Conservation (phyloP, 2,888 invertebrate genomes). For the Bhutanitis thaidina region DNA sequence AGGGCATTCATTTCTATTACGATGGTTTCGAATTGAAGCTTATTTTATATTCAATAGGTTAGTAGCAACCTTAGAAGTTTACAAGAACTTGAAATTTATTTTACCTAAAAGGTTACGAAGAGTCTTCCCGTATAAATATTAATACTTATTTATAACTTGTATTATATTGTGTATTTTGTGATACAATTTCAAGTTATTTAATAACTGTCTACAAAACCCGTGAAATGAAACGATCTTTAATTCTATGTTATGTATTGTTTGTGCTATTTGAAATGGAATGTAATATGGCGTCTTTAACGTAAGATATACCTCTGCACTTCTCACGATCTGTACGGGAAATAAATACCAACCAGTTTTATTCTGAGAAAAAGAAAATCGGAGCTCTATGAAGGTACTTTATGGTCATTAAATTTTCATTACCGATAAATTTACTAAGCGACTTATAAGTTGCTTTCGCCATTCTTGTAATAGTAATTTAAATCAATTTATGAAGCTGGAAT, state of each 20-base stretch:
- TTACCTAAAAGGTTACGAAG: slow-evolving; percentile 2
- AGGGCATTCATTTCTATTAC: slow-evolving; percentile 1
- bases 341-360: slow-evolving; percentile 7
- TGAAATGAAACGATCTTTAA: neutral
- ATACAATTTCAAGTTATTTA: neutral
- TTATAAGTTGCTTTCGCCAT: slow-evolving; percentile 3
- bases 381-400: neutral
- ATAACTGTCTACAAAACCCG: neutral
- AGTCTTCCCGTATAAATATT: slow-evolving; percentile 12
- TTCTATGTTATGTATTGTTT: too few species aligned
- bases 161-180: too few species aligned
- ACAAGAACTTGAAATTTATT: neutral
- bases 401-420: slow-evolving; percentile 18
- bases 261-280: neutral
- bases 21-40: slow-evolving; percentile 2
- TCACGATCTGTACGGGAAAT: slow-evolving; percentile 1
- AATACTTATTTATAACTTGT: slow-evolving; percentile 5
- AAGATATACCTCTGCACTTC: neutral
- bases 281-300: neutral
- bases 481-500: slow-evolving; percentile 10
- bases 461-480: slow-evolving; percentile 10
- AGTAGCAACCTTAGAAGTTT: neutral
- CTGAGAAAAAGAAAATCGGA: slow-evolving; percentile 1
- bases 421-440: slow-evolving; percentile 7
- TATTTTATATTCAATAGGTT: slow-evolving; percentile 19